A percentile compares a stretch with the other conserved stretches of the same genome.
These are phyloP conservation scores for Stigmatopora argus DNA, from an alignment of 2,113 vertebrate genomes.

Conservation along the genomic window DNA sequence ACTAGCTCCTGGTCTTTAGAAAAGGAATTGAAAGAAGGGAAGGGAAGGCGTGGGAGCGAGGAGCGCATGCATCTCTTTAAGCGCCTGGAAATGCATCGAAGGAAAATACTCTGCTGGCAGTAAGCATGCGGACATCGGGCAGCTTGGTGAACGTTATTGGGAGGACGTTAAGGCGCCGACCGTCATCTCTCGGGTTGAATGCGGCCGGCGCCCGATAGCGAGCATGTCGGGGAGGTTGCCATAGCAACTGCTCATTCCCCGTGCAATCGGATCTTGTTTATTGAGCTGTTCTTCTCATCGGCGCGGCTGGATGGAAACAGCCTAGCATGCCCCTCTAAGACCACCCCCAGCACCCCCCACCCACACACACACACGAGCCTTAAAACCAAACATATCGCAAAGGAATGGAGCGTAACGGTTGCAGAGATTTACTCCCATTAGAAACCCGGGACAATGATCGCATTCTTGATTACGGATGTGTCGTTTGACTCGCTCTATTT, in stretches of 20 bases:
- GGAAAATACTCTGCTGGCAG: constrained; percentile 2
- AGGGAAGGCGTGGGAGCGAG: too few species aligned
- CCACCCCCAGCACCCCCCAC: too few species aligned
- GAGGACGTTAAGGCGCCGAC: constrained; percentile 3
- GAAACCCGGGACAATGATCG: not conserved
- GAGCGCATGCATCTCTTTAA: not conserved
- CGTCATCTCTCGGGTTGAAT: constrained; percentile 17
- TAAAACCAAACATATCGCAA: constrained; percentile 32
- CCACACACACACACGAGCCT: constrained; percentile 9
- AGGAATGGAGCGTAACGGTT: constrained; percentile 4
- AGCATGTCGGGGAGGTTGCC: constrained; percentile 42
- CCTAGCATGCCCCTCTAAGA: constrained; percentile 17
- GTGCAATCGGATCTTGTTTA: constrained; percentile 61
- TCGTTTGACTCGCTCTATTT: too few species aligned
- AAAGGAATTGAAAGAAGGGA: too few species aligned
- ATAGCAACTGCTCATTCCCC: constrained; percentile 54
- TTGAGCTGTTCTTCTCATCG: constrained; percentile 41
- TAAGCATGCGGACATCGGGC: not conserved
- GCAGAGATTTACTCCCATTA: constrained; percentile 11
- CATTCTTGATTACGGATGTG: too few species aligned
- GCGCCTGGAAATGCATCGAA: not conserved
- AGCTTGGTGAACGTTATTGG: not conserved
- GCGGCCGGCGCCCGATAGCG: constrained; percentile 17
- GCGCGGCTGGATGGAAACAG: constrained; percentile 48
- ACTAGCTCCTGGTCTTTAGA: too few species aligned